These are phyloP conservation scores for Chloroceryle amazona DNA, from an alignment of 2,797 vertebrate species.

Conservation along the genomic window DNA sequence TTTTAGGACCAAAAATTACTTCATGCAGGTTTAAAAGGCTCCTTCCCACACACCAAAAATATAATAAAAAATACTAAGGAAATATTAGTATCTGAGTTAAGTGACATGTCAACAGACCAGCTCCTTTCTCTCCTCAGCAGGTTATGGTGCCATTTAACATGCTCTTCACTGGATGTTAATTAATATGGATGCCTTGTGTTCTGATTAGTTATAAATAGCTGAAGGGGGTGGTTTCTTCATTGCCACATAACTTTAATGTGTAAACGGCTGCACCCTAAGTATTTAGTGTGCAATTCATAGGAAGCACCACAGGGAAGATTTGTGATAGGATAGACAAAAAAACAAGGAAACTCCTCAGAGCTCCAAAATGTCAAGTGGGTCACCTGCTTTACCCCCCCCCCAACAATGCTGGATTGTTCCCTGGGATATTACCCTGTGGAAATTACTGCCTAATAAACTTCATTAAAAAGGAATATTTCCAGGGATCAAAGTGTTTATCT, in stretches of 20 bases:
- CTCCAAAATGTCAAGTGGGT: background rate
- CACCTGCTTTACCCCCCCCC: background rate
- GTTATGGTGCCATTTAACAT: background rate
- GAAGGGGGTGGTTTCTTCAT: background rate
- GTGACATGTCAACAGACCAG: background rate
- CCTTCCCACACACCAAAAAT: background rate
- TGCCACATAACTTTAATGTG: background rate
- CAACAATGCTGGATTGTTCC: background rate
- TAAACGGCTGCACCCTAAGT: background rate
- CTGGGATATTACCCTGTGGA: background rate
- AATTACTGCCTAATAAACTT: background rate
- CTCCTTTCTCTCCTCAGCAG: background rate
- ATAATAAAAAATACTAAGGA: too few relatives aligned
- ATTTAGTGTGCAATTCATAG: background rate
- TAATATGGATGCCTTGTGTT: background rate
- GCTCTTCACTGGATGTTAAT: background rate
- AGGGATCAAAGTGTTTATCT: background rate
- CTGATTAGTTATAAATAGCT: constrained; percentile 36
- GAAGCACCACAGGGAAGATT: background rate
- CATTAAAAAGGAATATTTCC: background rate
- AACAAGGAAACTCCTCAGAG: background rate
- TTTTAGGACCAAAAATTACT: background rate
- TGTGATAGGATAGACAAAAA: background rate
- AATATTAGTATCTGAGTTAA: background rate
- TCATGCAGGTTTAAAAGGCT: background rate